These are phyloP conservation scores for Alcedo atthis DNA, from an alignment of 2,797 vertebrate species.

Conservation along the genomic window DNA sequence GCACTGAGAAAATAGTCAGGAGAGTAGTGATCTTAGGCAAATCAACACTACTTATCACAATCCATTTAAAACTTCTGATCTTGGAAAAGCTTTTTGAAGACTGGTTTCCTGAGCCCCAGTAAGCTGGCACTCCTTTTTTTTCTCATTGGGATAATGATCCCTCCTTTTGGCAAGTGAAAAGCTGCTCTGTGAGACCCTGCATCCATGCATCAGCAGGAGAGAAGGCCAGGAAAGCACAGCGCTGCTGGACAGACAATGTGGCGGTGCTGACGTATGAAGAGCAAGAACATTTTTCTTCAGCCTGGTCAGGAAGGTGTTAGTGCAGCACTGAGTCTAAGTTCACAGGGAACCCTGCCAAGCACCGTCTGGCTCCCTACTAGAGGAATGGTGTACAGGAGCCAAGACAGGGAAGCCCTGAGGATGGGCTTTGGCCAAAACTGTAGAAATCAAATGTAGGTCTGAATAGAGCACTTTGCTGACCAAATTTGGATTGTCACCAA, in stretches of 20 bases:
- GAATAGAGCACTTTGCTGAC: slow-evolving; percentile 9
- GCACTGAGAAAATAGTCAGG: background rate
- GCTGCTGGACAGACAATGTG: background rate
- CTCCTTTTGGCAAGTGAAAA: background rate
- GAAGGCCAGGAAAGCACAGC: background rate
- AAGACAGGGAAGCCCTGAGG: background rate
- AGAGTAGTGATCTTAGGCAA: background rate
- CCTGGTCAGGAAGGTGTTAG: background rate
- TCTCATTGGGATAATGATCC: background rate
- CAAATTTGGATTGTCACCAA: slow-evolving; percentile 53
- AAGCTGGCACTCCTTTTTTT: background rate
- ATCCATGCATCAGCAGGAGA: background rate
- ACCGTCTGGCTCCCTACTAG: rapidly evolving
- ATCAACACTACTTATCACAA: background rate
- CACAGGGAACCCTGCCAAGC: background rate
- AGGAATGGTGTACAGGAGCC: background rate
- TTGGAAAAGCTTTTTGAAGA: background rate
- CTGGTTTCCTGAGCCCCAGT: background rate
- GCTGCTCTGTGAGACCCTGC: background rate
- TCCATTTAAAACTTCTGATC: background rate
- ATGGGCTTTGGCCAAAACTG: background rate
- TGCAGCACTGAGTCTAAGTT: background rate
- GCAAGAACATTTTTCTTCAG: background rate
- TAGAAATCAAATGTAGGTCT: slow-evolving; percentile 36
- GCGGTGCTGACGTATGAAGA: rapidly evolving